Base-by-base conservation (phyloP, 2,797 vertebrate species). In the Dermochelys coriacea region DNA sequence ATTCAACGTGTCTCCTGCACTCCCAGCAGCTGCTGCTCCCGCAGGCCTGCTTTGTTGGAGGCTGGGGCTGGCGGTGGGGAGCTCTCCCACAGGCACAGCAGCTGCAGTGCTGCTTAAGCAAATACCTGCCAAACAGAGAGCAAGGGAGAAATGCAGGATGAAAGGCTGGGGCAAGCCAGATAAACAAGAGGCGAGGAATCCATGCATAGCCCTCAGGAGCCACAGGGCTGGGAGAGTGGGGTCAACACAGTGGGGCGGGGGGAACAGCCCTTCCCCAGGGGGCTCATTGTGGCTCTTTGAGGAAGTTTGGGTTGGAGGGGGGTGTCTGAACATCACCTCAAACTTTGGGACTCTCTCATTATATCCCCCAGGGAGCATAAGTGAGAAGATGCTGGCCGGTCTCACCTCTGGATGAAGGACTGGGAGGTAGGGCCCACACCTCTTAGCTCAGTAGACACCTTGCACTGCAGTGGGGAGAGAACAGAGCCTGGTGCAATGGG, bases 1-100 rank as follows among this genome's bases (percentile, higher is more conserved):
- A 98, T 98, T 95, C 98, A 98, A 98, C 98, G 98, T 98, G 98
- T 98, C 97, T 97, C 97, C 96, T 87, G 95, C 37, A 90, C 96
- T 98, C 93, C 50, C 92, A 98, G 98, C 98, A 98, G 98, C 98
- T 98, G 31, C 25, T 41, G 59, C n/a, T 41, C 19, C n/a, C 64
- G 23, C n/a, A 1, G n/a, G n/a, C n/a, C n/a, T 37, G 64, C 18
- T 68, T 21, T 68, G 64, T 64, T 68, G 8, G 2, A 8, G 34
- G 15, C 34, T 19, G 64, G 64, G n/a, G 64, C 18, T 68, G 64
- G 64, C 18, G 4, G 64, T 11, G 10, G n/a, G 61, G 34, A 21
- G 41, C 41, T 4, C 41, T 47, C 12, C 7, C n/a, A 3, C 37
- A 25, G 5, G 12, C 21, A 29, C 18, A 61, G 45, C 31, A 49